phyloP scores from a whole-genome alignment of 2,113 vertebrate species.

The Paradisaea rubra region DNA sequence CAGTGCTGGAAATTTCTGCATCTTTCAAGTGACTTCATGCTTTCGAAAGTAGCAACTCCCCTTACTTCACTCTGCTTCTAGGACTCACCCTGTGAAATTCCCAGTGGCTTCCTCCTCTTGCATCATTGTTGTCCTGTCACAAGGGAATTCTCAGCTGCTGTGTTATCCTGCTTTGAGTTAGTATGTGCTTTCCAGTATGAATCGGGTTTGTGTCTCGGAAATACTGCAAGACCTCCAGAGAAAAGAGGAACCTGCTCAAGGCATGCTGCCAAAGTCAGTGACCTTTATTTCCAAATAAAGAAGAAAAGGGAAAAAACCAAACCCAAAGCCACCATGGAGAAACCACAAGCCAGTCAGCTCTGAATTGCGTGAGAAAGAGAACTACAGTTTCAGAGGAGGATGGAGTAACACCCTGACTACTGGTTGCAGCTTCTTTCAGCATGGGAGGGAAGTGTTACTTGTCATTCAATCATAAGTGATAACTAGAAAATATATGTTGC shows the following conservation, averaged over 20 bases:
- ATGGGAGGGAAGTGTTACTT: not conserved
- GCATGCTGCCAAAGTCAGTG: not conserved
- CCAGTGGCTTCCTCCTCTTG: not conserved
- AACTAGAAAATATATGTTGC: not conserved
- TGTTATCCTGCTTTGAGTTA: not conserved
- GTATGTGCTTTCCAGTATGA: not conserved
- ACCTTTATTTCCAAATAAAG: not conserved
- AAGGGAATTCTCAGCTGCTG: not conserved
- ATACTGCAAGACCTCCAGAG: not conserved
- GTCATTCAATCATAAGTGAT: not conserved
- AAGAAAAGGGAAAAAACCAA: not conserved
- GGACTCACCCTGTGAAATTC: not conserved
- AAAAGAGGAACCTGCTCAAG: not conserved
- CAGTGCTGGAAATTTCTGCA: not conserved
- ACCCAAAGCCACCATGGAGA: not conserved
- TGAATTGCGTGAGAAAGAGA: not conserved
- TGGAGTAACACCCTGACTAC: not conserved
- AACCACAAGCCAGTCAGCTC: not conserved
- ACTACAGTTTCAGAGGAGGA: not conserved
- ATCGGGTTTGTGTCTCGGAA: not conserved
- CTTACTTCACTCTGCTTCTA: not conserved
- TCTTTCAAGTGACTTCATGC: not conserved
- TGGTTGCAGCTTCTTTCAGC: conserved; percentile 3
- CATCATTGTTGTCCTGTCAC: not conserved
- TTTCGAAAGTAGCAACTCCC: not conserved